phyloP scores from a whole-genome alignment of 2,888 invertebrate species.

The Microchrysa polita region DNA sequence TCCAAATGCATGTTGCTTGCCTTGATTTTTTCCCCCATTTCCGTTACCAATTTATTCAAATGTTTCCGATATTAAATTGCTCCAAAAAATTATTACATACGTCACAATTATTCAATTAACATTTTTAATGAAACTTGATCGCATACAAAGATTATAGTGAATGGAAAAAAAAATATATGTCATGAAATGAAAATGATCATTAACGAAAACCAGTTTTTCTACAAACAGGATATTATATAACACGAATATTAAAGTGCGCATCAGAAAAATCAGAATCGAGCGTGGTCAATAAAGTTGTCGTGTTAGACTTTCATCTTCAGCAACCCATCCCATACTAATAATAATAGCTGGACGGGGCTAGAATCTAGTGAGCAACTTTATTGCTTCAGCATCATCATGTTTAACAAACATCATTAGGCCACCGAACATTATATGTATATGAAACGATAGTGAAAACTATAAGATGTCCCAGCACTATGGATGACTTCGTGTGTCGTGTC shows the following conservation, averaged over 20 bases:
- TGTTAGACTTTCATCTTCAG: neutral
- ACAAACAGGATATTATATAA: conserved; percentile 7
- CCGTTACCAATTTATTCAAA: neutral
- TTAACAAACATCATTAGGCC: conserved; percentile 7
- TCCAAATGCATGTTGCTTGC: no score
- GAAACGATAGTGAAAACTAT: conserved; percentile 8
- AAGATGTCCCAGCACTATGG: neutral
- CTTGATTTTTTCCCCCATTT: neutral
- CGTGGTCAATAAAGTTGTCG: neutral
- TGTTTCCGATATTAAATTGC: neutral
- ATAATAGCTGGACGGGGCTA: neutral
- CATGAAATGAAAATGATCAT: neutral
- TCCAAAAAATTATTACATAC: neutral
- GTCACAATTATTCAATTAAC: neutral
- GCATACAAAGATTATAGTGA: neutral
- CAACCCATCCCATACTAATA: no score
- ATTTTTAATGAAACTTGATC: neutral
- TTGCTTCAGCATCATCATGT: no score
- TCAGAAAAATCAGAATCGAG: neutral
- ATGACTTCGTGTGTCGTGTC: no score
- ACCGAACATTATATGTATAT: neutral
- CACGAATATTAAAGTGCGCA: neutral
- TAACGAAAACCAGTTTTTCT: neutral
- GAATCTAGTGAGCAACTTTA: conserved; percentile 1
- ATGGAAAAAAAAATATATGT: conserved; percentile 12